Conservation (phyloP, 2,888 invertebrate species). For the Megalurothrips usitatus region DNA sequence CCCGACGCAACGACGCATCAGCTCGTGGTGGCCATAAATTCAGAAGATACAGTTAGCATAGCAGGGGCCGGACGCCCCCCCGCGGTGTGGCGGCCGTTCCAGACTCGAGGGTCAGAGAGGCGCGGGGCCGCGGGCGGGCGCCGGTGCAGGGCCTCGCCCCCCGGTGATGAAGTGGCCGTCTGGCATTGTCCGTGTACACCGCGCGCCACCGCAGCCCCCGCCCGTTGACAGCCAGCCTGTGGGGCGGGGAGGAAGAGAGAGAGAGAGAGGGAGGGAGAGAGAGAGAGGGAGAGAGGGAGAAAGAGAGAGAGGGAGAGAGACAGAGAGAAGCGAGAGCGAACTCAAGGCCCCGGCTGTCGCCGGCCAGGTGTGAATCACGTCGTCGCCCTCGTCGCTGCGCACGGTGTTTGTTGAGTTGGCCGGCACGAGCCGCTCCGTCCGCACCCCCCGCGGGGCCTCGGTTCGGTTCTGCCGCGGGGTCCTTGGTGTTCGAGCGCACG, state of each 20-base stretch:
- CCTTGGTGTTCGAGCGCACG: not conserved
- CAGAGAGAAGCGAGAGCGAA: too few species aligned
- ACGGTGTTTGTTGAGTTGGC: not conserved
- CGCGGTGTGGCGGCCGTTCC: too few species aligned
- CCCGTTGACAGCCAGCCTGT: not conserved
- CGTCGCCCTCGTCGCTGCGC: not conserved
- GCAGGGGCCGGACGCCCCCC: too few species aligned
- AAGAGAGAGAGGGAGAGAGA: not conserved
- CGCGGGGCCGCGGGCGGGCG: too few species aligned
- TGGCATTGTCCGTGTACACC: conserved; percentile 9
- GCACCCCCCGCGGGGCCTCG: not conserved
- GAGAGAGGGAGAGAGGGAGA: not conserved
- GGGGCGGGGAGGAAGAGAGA: not conserved
- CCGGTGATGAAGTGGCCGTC: conserved; percentile 6
- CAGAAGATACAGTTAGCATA: too few species aligned
- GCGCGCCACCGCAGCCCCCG: not conserved
- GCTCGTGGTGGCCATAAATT: too few species aligned
- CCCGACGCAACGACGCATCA: too few species aligned
- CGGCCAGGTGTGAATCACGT: conserved; percentile 19
- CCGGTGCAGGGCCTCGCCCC: not conserved
- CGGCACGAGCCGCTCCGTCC: not conserved
- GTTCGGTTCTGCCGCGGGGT: not conserved
- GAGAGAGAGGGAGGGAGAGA: too few species aligned
- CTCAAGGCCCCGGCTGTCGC: not conserved
- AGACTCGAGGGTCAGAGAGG: too few species aligned